These are phyloP conservation scores for Coccyzus lansbergi DNA, from an alignment of 2,797 vertebrate genomes.

Conservation along the genomic window DNA sequence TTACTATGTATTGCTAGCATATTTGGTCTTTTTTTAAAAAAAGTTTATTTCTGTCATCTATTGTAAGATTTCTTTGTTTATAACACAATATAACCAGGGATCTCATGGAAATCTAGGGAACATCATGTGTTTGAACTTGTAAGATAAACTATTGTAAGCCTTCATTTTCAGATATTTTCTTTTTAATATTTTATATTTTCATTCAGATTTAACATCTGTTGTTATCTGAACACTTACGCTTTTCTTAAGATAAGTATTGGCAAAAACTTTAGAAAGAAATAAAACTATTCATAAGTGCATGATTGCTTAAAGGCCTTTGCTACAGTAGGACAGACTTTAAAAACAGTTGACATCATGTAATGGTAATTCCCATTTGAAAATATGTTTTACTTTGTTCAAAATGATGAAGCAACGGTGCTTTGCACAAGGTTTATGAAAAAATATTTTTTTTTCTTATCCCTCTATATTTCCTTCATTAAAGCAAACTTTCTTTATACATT, in stretches of 20 bases:
- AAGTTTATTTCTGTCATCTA: no score
- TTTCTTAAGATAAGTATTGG: not conserved
- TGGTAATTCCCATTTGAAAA: not conserved
- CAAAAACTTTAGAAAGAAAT: not conserved
- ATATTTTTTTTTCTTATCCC: not conserved
- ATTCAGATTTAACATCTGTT: not conserved
- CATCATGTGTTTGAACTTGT: not conserved
- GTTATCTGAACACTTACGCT: not conserved
- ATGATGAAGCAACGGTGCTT: not conserved
- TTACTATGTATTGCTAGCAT: no score
- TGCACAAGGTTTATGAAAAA: not conserved
- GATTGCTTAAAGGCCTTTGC: not conserved
- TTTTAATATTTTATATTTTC: not conserved
- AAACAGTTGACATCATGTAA: not conserved
- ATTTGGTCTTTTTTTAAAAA: no score
- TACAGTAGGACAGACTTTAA: not conserved
- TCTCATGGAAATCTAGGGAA: no score
- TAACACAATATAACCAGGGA: no score
- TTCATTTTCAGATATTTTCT: not conserved
- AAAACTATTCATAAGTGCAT: not conserved
- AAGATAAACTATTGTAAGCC: not conserved
- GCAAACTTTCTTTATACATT: not conserved
- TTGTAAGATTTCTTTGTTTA: no score
- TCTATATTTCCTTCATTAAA: not conserved
- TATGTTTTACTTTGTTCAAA: not conserved